phyloP scores from a whole-genome alignment of 2,797 vertebrate species.

The Centroberyx gerrardi region DNA sequence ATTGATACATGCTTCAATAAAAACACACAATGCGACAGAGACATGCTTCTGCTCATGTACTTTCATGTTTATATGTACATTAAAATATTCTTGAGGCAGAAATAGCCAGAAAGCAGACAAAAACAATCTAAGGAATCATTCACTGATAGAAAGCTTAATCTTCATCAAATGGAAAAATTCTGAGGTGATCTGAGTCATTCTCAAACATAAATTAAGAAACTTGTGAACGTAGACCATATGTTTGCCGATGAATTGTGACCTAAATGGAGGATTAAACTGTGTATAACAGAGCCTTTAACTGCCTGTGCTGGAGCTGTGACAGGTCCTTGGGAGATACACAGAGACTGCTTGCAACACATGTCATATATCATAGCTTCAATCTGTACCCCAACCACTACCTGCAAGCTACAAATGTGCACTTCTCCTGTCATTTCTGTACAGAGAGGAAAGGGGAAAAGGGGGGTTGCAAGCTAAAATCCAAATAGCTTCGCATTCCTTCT shows the following conservation, averaged over 20 bases:
- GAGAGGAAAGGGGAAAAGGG: conserved; percentile 61
- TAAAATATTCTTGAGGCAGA: conserved; percentile 33
- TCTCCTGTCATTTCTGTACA: conserved; percentile 80
- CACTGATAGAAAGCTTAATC: conserved; percentile 25
- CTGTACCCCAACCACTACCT: conserved; percentile 85
- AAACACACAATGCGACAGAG: conserved; percentile 25
- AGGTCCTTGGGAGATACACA: conserved; percentile 86
- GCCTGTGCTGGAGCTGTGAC: conserved; percentile 80
- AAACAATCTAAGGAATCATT: conserved; percentile 38
- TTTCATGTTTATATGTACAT: conserved; percentile 27
- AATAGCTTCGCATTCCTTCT: conserved; percentile 82
- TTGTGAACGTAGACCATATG: conserved; percentile 43
- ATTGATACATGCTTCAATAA: conserved; percentile 35
- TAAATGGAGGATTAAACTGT: conserved; percentile 83
- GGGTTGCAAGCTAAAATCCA: conserved; percentile 68
- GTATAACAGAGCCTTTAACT: conserved; percentile 82
- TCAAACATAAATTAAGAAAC: conserved; percentile 46
- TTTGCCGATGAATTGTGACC: conserved; percentile 75
- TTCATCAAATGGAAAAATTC: conserved; percentile 25
- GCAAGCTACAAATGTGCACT: conserved; percentile 87
- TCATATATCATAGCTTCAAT: conserved; percentile 89
- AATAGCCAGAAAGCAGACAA: conserved; percentile 23
- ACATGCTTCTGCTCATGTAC: conserved; percentile 26
- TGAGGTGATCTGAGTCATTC: neutral
- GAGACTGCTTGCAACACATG: conserved; percentile 87